phyloP scores from a whole-genome alignment of 2,888 invertebrate species.

The Antheraea yamamai region DNA sequence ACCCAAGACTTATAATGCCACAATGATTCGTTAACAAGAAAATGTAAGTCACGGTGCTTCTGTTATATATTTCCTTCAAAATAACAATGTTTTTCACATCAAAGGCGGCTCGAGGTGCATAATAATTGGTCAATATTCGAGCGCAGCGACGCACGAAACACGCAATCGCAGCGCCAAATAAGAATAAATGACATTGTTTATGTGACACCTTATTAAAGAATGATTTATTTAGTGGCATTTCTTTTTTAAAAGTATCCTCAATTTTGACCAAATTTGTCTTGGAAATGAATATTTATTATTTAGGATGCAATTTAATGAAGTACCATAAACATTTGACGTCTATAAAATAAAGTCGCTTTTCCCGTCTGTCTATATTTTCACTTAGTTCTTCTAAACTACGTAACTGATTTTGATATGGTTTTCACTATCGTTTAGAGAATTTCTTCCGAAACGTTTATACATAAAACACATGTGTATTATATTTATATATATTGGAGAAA shows the following conservation, averaged over 20 bases:
- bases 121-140: slow-evolving; percentile 42
- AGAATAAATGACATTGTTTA: slow-evolving; percentile 63
- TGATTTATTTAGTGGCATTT: slow-evolving; percentile 63
- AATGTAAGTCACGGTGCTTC: background rate
- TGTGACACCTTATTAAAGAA: slow-evolving; percentile 67
- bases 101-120: slow-evolving; percentile 53
- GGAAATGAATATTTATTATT: slow-evolving; percentile 10
- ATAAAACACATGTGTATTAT: too few species aligned
- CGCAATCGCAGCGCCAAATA: slow-evolving; percentile 60
- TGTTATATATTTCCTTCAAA: slow-evolving; percentile 26
- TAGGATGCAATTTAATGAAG: slow-evolving; percentile 1
- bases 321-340: background rate
- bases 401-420: too few species aligned
- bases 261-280: slow-evolving; percentile 12
- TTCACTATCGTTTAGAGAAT: too few species aligned
- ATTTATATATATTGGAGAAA: too few species aligned
- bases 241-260: slow-evolving; percentile 41
- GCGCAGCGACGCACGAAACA: slow-evolving; percentile 44
- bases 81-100: slow-evolving; percentile 51
- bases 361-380: background rate
- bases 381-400: too few species aligned
- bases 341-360: background rate
- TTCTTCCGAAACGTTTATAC: too few species aligned
- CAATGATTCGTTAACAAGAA: slow-evolving; percentile 59
- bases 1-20: background rate